Evolutionary conservation across 2,113 vertebrate species (phyloP), one percentile per base, ranked within the genome.

Genomic region (Todiramphus chloris): DNA sequence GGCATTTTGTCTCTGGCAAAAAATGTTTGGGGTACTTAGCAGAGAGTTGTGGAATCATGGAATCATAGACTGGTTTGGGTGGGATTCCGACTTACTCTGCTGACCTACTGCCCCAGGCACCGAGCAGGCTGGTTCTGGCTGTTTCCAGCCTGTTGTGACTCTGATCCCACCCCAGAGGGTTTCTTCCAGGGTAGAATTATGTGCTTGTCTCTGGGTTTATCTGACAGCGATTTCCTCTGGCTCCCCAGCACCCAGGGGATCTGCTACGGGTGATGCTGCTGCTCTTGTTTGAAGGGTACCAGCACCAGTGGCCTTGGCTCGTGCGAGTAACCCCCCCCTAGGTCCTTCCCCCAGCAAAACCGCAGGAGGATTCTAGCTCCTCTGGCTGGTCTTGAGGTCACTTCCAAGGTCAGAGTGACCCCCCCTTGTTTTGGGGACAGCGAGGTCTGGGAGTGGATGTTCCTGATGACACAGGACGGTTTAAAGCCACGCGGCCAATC

Each of bases 351-450:
- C n/a, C 15, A 37, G 76, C 41, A 35, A 8, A 56, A 6, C 23
- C 2, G 21, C 41, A 17, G 50, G 58, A 44, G 21, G 58, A 10
- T 13, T 53, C 41, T 21, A 58, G 28, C 64, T 64, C 35, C 43
- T 33, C 43, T 64, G 23, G 43, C 33, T 46, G 23, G 3, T 30
- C 37, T n/a, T 43, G 21, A 25, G 77, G 70, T 63, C 35, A 50
- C 27, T 30, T 28, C 25, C 43, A 24, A 25, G 78, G 77, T 64
- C 35, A 63, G 28, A 39, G 16, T 0, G 1, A 13, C 18, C 43
- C 43, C n/a, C 15, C 15, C 0, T 1, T 21, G 16, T 37, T 30
- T 24, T 0, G 11, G 35, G 48, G 76, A 10, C 13, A 2, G 14
- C 11, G 16, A 30, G 11, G 20, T 28, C 41, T 43, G 21, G 41